Conservation (phyloP, 1,140 invertebrate genomes). For the Tetraneura akinire region DNA sequence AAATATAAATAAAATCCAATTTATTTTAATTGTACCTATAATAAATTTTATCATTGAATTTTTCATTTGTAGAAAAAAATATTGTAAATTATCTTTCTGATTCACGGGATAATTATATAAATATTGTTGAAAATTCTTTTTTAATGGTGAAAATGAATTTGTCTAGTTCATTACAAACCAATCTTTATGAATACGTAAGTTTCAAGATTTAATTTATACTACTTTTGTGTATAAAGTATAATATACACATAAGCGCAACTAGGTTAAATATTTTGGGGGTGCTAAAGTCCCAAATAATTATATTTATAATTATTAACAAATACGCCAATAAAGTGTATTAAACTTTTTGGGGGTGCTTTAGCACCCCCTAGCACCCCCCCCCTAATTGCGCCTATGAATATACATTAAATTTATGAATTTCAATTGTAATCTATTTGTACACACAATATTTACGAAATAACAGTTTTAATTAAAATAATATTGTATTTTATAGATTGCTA, state of each 20-base stretch:
- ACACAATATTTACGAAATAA: background rate
- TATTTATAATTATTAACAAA: too few relatives aligned
- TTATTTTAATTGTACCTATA: background rate
- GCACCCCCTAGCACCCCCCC: too few relatives aligned
- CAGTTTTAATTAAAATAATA: background rate
- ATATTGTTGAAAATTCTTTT: constrained; percentile 34
- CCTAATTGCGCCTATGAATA: too few relatives aligned
- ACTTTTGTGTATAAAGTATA: too few relatives aligned
- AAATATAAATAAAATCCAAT: too few relatives aligned
- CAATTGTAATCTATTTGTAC: background rate
- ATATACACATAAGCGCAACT: too few relatives aligned
- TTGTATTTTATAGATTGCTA: background rate
- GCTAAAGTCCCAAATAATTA: too few relatives aligned
- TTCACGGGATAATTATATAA: background rate
- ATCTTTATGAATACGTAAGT: constrained; percentile 30
- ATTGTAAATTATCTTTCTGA: constrained; percentile 2
- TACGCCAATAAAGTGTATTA: too few relatives aligned
- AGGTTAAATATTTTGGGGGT: too few relatives aligned
- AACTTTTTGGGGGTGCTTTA: too few relatives aligned
- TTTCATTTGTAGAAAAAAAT: background rate
- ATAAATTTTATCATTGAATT: background rate
- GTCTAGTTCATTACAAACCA: background rate
- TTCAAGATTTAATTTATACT: too few relatives aligned
- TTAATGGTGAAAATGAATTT: constrained; percentile 45
- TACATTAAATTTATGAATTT: too few relatives aligned